Base-by-base conservation (phyloP, 2,888 invertebrate genomes). In the Timandra comae region DNA sequence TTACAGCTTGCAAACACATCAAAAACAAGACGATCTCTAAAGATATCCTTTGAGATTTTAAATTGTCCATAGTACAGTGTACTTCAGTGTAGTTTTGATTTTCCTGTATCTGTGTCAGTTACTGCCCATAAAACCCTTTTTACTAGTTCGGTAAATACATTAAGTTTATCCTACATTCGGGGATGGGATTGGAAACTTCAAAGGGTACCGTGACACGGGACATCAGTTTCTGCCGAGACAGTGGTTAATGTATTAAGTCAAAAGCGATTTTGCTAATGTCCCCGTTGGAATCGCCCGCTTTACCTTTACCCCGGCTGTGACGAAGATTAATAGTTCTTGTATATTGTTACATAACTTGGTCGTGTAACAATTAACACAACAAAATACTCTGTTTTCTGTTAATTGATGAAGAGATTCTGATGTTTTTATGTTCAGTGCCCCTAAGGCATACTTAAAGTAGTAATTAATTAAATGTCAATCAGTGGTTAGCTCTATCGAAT, bases 191-290 rank as follows among this genome's bases (percentile, higher is more conserved):
- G 4, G 9, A 25, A 38, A 34, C 24, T 29, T 23, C 23, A 25
- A 26, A 22, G 10, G 16, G 16, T 38, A 30, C 25, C 29, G 12
- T 30, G 31, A 30, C 27, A 23, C 26, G 11, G 38, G 34, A 36
- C 29, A 35, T 41, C 46, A 49, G 44, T 52, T 49, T 35, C n/a
- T n/a, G n/a, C n/a, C 46, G 41, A 39, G 51, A 56, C 51, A 62
- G 51, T 46, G 56, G 61, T 65, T 60, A 67, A 75, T 73, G 62
- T 66, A 66, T 67, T 63, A 68, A 71, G 70, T 73, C 67, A 56
- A 58, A 50, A 60, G 54, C 57, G 58, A 70, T 76, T 71, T 63
- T 52, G 61, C 58, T 71, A 72, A 77, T 74, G 70, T 69, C 56
- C 58, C 55, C 45, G 29, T 46, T 46, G 41, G 52, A 52, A 57